Percentiles rank a stretch among this genome's conserved stretches.
These are phyloP conservation scores for Anaspis maculata DNA, from an alignment of 2,888 invertebrate species.

Conservation along the genomic window DNA sequence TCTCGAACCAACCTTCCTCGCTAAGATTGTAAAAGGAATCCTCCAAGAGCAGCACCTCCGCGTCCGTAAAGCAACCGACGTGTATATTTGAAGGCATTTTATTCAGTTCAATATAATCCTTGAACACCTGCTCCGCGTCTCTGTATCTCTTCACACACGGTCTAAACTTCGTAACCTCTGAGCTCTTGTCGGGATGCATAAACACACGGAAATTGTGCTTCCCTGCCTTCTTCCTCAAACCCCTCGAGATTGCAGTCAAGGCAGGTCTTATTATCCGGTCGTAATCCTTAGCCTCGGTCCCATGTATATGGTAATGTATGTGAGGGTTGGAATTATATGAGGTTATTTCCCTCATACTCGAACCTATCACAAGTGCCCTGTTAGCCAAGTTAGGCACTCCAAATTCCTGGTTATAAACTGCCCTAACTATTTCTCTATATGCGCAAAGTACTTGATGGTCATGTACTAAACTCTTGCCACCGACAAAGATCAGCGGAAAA, in stretches of 20 bases:
- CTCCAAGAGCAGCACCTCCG: background rate
- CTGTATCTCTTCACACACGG: conserved; percentile 1
- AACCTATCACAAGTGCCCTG: background rate
- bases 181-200: no score
- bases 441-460: background rate
- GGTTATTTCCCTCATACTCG: background rate
- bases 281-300: conserved; percentile 4
- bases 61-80: background rate
- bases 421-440: background rate
- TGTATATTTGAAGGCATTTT: conserved; percentile 2
- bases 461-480: conserved; percentile 1
- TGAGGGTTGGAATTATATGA: conserved; percentile 2
- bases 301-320: conserved; percentile 5
- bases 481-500: conserved; percentile 2
- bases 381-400: no score
- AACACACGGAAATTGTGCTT: background rate
- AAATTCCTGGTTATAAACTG: no score
- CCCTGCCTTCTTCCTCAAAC: background rate
- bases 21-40: conserved; percentile 3
- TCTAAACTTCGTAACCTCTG: no score
- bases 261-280: conserved; percentile 4
- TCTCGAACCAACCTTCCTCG: background rate
- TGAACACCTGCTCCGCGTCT: background rate
- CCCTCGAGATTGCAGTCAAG: background rate
- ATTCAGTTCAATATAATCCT: background rate